Evolutionary conservation across 1,140 invertebrate species (phyloP), one percentile per base, ranked within the genome.

Genomic region (Drosophila bipectinata): DNA sequence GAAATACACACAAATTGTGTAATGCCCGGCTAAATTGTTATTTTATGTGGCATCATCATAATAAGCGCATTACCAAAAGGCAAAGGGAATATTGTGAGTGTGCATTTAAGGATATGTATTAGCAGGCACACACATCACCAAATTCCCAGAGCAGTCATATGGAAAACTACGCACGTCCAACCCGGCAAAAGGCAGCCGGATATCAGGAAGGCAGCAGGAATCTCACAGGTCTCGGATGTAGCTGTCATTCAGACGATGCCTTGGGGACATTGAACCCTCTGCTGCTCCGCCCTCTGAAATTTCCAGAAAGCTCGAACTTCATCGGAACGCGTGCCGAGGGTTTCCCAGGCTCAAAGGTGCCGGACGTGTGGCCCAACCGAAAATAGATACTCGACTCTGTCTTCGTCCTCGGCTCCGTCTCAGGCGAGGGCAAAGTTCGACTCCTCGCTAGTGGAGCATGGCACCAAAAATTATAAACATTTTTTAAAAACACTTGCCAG

Each of bases 1-100:
- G 21, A 3, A 10, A 12, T 10, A 37, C 4, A 37, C 53, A 64
- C 60, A 73, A 82, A 82, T 73, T 87, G 80, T 64, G 83, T 88
- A 88, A 88, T 88, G 79, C 79, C 81, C 76, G 54, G 82, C 61
- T 88, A 88, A 88, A 88, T 88, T 88, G 83, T 88, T 88, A 88
- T 88, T 88, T 88, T 88, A 88, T 88, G 83, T 88, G 83, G 72
- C 79, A 88, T 77, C 79, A 88, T 77, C 79, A 87, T 88, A 88
- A 88, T 88, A 88, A 88, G 83, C 83, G 84, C 72, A 88, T 88
- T 88, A 88, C 59, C 60, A 79, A 64, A 69, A 67, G 77, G 58
- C 64, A 61, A 45, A 55, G 52, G 56, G 60, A 57, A 45, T 63
- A 56, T 57, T 49, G 45, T 56, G 44, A 21, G 49, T 51, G 72